Conservation (phyloP, 1,140 invertebrate genomes). For the Anagrus nilaparvatae region DNA sequence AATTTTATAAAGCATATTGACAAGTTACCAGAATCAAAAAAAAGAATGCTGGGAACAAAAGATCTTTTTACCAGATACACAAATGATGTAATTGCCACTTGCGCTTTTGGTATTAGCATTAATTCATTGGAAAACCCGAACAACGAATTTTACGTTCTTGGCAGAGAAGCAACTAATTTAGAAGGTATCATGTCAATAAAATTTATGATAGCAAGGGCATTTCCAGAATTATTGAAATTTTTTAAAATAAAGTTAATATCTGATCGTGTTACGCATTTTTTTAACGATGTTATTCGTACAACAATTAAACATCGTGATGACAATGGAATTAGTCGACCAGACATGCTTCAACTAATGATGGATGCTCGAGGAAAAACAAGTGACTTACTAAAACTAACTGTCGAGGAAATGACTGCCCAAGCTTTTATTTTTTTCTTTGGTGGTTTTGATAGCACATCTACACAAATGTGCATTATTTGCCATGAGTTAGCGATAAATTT, state of each 20-base stretch:
- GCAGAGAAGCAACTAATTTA: slow-evolving; percentile 7
- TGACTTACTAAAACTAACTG: slow-evolving; percentile 15
- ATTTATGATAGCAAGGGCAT: neutral
- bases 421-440: slow-evolving; percentile 33
- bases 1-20: slow-evolving; percentile 23
- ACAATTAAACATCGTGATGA: slow-evolving; percentile 19
- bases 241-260: neutral
- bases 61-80: slow-evolving; percentile 29
- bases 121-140: slow-evolving; percentile 9
- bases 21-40: slow-evolving; percentile 15
- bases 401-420: slow-evolving; percentile 24
- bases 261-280: slow-evolving; percentile 18
- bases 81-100: slow-evolving; percentile 29
- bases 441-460: slow-evolving; percentile 36
- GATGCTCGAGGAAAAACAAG: slow-evolving; percentile 18
- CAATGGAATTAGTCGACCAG: slow-evolving; percentile 20
- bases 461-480: slow-evolving; percentile 25
- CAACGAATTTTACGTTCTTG: slow-evolving; percentile 13
- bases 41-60: slow-evolving; percentile 20
- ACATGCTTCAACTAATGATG: slow-evolving; percentile 32
- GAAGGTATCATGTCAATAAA: neutral
- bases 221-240: neutral
- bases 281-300: slow-evolving; percentile 17
- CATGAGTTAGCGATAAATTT: slow-evolving; percentile 15
- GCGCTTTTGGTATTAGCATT: slow-evolving; percentile 12